A percentile compares a stretch with the other conserved stretches of the same genome.
These are phyloP conservation scores for Crioceris asparagi DNA, from an alignment of 2,888 invertebrate species.

Conservation along the genomic window DNA sequence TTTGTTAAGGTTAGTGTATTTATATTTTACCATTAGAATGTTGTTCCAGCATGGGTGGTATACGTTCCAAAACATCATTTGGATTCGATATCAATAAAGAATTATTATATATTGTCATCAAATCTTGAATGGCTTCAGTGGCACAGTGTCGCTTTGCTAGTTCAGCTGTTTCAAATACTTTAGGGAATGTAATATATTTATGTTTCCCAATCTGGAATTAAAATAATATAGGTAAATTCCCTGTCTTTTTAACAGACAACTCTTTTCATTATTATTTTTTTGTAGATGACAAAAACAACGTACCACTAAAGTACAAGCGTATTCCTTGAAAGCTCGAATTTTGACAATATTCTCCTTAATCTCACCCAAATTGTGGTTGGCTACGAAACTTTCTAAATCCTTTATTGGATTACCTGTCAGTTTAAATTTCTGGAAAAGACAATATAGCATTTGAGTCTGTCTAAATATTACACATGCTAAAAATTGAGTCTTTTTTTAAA, in stretches of 20 bases:
- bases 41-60: conserved; percentile 37
- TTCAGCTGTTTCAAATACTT: conserved; percentile 32
- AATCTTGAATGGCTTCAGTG: conserved; percentile 32
- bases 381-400: conserved; percentile 28
- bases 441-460: conserved; percentile 4
- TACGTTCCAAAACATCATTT: conserved; percentile 29
- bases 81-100: conserved; percentile 26
- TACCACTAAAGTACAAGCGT: too few species aligned
- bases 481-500: too few species aligned
- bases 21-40: conserved; percentile 38
- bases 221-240: conserved; percentile 2
- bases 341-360: too few species aligned
- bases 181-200: conserved; percentile 38
- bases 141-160: conserved; percentile 38
- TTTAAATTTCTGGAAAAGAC: conserved; percentile 15
- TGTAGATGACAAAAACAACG: too few species aligned
- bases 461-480: too few species aligned
- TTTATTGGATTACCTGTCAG: conserved; percentile 24
- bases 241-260: neutral
- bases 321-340: too few species aligned
- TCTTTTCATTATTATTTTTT: too few species aligned
- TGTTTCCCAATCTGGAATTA: conserved; percentile 29
- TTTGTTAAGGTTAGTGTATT: too few species aligned
- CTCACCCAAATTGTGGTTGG: conserved; percentile 26
- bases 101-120: conserved; percentile 28